A percentile compares a stretch with the other conserved stretches of the same genome.
phyloP scores from a whole-genome alignment of 1,140 invertebrate genomes.

The Uloborus diversus region DNA sequence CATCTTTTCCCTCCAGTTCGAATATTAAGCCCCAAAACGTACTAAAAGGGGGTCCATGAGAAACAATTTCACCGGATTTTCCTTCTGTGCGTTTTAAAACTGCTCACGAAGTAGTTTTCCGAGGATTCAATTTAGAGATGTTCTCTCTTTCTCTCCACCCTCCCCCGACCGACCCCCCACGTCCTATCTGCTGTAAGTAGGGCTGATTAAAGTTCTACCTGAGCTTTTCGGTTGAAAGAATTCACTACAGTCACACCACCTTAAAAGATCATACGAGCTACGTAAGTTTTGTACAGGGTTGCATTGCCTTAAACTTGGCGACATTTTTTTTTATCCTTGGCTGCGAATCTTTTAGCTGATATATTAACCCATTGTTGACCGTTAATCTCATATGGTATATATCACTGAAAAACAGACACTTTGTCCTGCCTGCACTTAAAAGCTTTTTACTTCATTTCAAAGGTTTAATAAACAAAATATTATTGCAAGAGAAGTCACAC shows the following conservation, averaged over 20 bases:
- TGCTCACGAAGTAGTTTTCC: slow-evolving; percentile 42
- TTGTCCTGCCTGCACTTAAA: too few species aligned
- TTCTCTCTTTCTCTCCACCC: background rate
- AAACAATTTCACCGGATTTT: slow-evolving; percentile 53
- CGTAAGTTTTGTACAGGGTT: slow-evolving; percentile 27
- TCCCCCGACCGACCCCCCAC: background rate
- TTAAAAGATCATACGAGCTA: slow-evolving; percentile 15
- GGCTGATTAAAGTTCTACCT: slow-evolving; percentile 55
- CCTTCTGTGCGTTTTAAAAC: slow-evolving; percentile 12
- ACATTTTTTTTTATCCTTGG: background rate
- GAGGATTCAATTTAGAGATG: slow-evolving; percentile 50
- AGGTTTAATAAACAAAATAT: too few species aligned
- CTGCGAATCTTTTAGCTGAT: too few species aligned
- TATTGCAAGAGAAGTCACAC: too few species aligned
- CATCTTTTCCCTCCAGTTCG: slow-evolving; percentile 21
- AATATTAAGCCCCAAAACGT: slow-evolving; percentile 37
- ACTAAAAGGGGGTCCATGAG: background rate
- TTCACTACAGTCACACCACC: slow-evolving; percentile 47
- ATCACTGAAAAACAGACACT: too few species aligned
- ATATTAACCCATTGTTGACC: too few species aligned
- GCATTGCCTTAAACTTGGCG: background rate
- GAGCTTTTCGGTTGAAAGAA: background rate
- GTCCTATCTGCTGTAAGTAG: slow-evolving; percentile 16
- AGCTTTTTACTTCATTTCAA: too few species aligned
- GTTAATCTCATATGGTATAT: too few species aligned